These are phyloP conservation scores for Calyptommatus sinebrachiatus DNA, from an alignment of 2,113 vertebrate genomes.

Conservation along the genomic window DNA sequence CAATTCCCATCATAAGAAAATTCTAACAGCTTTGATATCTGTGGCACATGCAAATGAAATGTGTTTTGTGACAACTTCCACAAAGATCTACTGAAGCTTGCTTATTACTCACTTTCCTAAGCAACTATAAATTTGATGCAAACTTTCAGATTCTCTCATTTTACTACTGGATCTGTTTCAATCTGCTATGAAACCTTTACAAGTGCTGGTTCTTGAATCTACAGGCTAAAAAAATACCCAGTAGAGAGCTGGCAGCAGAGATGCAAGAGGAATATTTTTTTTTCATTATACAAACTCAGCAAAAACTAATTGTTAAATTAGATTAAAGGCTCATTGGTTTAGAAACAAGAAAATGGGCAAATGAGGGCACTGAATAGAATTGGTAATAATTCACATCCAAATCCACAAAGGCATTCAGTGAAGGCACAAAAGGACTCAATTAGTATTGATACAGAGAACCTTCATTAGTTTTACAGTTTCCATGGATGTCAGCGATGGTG, in stretches of 20 bases:
- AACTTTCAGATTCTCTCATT: background rate
- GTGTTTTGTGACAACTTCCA: background rate
- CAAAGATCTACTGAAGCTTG: background rate
- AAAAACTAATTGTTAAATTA: slow-evolving; percentile 9
- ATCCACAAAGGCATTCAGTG: background rate
- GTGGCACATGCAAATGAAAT: background rate
- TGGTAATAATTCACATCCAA: background rate
- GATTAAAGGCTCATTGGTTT: background rate
- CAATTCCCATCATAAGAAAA: background rate
- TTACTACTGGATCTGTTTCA: background rate
- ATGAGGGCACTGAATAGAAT: background rate
- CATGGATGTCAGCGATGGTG: background rate
- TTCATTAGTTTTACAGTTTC: slow-evolving; percentile 18
- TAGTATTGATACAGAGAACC: slow-evolving; percentile 6
- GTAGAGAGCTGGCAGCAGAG: background rate
- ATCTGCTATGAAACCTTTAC: background rate
- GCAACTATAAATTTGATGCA: background rate
- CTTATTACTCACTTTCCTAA: background rate
- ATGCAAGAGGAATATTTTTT: background rate
- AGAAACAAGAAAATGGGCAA: slow-evolving; percentile 2
- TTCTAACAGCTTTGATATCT: background rate
- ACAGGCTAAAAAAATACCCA: background rate
- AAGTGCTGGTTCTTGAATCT: too few relatives aligned
- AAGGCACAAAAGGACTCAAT: background rate
- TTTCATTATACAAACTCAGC: background rate